Base-by-base conservation (phyloP, 2,797 vertebrate genomes). In the Lacerta viridis region DNA sequence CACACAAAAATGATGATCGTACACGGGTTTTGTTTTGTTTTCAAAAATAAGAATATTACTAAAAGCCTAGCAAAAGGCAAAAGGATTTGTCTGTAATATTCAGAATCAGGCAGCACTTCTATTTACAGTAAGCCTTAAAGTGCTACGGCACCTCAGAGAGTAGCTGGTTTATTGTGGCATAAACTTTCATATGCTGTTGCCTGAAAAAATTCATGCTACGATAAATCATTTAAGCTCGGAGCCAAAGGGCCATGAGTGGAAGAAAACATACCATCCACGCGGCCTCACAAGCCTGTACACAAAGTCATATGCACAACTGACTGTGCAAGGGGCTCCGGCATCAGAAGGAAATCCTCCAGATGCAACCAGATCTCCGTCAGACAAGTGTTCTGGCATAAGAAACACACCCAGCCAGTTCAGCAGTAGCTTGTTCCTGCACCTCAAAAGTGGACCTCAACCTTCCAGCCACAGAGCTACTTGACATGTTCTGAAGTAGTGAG, bases 71-170 rank as follows among this genome's bases (percentile, higher is more conserved):
- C 39, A 74, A 69, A 69, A 72, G 29, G 43, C 25, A 33, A 83
- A 66, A 83, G 4, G 25, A 50, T 68, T 46, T 88, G 46, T 46
- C 87, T 59, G 9, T 36, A 66, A 64, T 66, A 66, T 80, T 85
- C 68, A 66, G 41, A 85, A 89, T 55, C 59, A 4, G 39, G 36
- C 69, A 66, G 29, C 17, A 66, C 74, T 89, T 80, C 33, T 68
- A 85, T 76, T 85, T 85, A 84, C 76, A 88, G 61, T n/a, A 41
- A 85, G 59, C n/a, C 61, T 76, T 75, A 75, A 82, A 82, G 39
- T 75, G 15, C 39, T 33, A 4, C 61, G 13, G 55, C 66, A 68
- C 69, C 23, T 81, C 55, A 59, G n/a, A 85, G 33, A 85, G 55
- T 76, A 64, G 55, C n/a, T n/a, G 69, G 77, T n/a, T 89, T 85